Percentiles rank a stretch among this genome's conserved stretches.
Evolutionary conservation across 2,113 vertebrate genomes (phyloP).

Genomic region (Chrysemys picta): DNA sequence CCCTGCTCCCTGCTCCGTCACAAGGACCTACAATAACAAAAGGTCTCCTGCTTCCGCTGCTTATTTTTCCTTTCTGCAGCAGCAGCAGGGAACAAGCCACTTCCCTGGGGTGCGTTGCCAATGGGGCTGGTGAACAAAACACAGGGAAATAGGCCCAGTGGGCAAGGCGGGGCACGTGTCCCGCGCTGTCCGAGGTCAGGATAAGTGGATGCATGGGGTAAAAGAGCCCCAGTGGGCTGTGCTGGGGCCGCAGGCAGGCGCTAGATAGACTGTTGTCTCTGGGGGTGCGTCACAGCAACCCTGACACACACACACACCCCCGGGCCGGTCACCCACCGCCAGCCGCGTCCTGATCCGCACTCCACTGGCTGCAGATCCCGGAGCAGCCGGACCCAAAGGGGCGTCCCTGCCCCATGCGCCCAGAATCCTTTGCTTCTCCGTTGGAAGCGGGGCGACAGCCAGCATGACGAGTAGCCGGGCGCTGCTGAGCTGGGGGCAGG

Average conservation of each 20-base stretch:
- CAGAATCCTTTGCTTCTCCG: neutral
- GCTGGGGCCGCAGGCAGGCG: neutral
- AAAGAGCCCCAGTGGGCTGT: neutral
- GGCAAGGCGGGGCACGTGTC: too few species aligned
- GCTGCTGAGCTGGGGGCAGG: neutral
- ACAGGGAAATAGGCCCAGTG: neutral
- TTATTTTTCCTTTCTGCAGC: neutral
- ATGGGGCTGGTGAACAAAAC: neutral
- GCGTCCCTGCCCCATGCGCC: neutral
- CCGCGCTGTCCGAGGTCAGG: neutral
- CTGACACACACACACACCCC: too few species aligned
- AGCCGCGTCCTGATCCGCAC: neutral
- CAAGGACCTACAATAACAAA: neutral
- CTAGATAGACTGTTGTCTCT: too few species aligned
- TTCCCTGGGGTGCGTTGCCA: neutral
- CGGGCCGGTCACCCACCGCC: too few species aligned
- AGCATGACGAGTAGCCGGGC: neutral
- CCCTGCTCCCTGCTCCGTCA: too few species aligned
- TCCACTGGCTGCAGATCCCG: neutral
- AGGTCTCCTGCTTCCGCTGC: neutral
- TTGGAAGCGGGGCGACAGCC: neutral
- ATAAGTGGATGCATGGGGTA: neutral
- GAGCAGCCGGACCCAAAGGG: neutral
- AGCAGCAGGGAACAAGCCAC: neutral
- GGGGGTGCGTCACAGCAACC: neutral